phyloP scores from a whole-genome alignment of 2,888 invertebrate genomes.

The Agonopterix alstromeriana region DNA sequence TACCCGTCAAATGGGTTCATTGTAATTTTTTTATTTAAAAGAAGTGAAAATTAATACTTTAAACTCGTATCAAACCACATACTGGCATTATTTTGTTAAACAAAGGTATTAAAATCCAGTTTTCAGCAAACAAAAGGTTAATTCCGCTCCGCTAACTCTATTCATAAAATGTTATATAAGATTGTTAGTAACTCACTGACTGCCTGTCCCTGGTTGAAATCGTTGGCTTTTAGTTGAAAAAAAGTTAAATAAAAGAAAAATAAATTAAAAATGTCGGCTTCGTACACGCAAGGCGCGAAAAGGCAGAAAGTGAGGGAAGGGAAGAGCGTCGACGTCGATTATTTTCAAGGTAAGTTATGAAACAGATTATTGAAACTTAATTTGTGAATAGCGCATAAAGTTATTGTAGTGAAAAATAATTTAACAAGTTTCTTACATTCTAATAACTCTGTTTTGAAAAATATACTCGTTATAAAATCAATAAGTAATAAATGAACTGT shows the following conservation, averaged over 20 bases:
- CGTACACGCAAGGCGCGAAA: constrained; percentile 47
- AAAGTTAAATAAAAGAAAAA: background rate
- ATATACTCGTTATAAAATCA: too few species aligned
- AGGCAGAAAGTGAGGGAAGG: constrained; percentile 56
- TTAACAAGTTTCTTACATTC: too few species aligned
- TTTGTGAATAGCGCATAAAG: too few species aligned
- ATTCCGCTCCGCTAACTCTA: constrained; percentile 35
- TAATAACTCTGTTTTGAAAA: too few species aligned
- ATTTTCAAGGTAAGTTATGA: constrained; percentile 49
- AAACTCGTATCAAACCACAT: background rate
- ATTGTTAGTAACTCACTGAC: constrained; percentile 8
- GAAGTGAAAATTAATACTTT: background rate
- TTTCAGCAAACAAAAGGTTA: constrained; percentile 28
- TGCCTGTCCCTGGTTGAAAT: constrained; percentile 3
- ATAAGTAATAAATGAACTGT: too few species aligned
- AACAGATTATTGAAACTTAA: background rate
- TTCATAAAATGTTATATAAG: constrained; percentile 60
- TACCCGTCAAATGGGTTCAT: too few species aligned
- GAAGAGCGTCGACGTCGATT: constrained; percentile 43
- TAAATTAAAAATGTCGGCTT: constrained; percentile 16
- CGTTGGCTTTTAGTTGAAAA: background rate
- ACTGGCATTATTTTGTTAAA: background rate
- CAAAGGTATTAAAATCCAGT: constrained; percentile 14
- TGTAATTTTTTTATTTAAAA: background rate
- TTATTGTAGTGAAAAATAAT: too few species aligned